phyloP scores from a whole-genome alignment of 2,888 invertebrate genomes.

The Dorcus parallelipipedus region DNA sequence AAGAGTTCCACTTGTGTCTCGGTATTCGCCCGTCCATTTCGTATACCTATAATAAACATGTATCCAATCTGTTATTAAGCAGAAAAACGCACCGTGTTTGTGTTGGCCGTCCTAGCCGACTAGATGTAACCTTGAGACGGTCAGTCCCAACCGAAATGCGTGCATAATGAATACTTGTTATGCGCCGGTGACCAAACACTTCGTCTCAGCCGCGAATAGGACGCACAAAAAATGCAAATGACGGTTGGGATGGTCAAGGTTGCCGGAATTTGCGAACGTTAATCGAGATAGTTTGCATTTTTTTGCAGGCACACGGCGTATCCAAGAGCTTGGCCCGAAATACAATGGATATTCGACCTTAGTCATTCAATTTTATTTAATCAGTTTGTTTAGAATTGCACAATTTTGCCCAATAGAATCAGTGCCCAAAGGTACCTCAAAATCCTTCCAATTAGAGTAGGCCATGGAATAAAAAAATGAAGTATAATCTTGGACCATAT shows the following conservation, averaged over 20 bases:
- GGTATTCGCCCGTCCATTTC: neutral
- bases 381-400: too few relatives aligned
- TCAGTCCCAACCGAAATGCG: constrained; percentile 45
- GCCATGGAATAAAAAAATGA: too few relatives aligned
- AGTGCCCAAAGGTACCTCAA: too few relatives aligned
- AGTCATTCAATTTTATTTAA: too few relatives aligned
- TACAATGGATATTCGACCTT: too few relatives aligned
- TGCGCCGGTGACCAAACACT: constrained; percentile 46
- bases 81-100: constrained; percentile 3
- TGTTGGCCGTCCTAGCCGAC: constrained; percentile 32
- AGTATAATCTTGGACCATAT: too few relatives aligned
- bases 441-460: too few relatives aligned
- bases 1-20: too few relatives aligned
- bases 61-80: neutral
- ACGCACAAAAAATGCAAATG: constrained; percentile 43
- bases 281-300: neutral
- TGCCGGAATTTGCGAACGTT: constrained; percentile 19
- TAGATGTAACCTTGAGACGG: constrained; percentile 47
- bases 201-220: constrained; percentile 28
- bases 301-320: neutral
- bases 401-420: too few relatives aligned
- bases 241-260: constrained; percentile 39
- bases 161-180: constrained; percentile 46
- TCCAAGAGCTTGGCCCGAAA: neutral
- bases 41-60: neutral